These are phyloP conservation scores for Athalia circularis DNA, from an alignment of 2,888 invertebrate species.

Conservation along the genomic window DNA sequence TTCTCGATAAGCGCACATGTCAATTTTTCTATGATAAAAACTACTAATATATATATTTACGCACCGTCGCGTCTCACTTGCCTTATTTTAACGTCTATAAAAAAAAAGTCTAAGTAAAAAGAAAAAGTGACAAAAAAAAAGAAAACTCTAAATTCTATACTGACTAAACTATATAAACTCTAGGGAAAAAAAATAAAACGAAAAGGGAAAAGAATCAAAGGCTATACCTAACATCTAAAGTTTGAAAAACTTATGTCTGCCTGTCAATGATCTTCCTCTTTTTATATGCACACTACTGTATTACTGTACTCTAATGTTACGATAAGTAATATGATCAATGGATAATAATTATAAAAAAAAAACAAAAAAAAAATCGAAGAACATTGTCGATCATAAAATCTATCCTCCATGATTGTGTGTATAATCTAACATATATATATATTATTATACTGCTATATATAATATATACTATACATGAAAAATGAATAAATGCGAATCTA, in stretches of 20 bases:
- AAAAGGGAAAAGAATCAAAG: too few relatives aligned
- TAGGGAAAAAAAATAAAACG: too few relatives aligned
- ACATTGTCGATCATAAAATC: too few relatives aligned
- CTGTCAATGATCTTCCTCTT: conserved; percentile 14
- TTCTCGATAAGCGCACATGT: conserved; percentile 39
- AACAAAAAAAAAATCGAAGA: too few relatives aligned
- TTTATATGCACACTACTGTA: not conserved
- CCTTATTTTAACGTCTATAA: conserved; percentile 41
- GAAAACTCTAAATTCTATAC: conserved; percentile 25
- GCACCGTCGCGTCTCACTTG: conserved; percentile 45
- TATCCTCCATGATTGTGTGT: too few relatives aligned
- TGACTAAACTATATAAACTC: not conserved
- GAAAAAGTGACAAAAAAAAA: conserved; percentile 43
- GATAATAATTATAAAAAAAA: not conserved
- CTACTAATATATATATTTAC: conserved; percentile 1
- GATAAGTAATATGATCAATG: too few relatives aligned
- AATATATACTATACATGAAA: not conserved
- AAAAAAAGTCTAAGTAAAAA: conserved; percentile 47
- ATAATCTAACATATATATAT: too few relatives aligned
- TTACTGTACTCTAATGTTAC: not conserved
- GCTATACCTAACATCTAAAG: not conserved
- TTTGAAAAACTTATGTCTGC: conserved; percentile 21
- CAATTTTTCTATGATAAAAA: conserved; percentile 26
- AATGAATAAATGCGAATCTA: too few relatives aligned
- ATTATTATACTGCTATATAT: not conserved